Evolutionary conservation across 1,140 invertebrate species (phyloP).

Genomic region (Nautilus pompilius): DNA sequence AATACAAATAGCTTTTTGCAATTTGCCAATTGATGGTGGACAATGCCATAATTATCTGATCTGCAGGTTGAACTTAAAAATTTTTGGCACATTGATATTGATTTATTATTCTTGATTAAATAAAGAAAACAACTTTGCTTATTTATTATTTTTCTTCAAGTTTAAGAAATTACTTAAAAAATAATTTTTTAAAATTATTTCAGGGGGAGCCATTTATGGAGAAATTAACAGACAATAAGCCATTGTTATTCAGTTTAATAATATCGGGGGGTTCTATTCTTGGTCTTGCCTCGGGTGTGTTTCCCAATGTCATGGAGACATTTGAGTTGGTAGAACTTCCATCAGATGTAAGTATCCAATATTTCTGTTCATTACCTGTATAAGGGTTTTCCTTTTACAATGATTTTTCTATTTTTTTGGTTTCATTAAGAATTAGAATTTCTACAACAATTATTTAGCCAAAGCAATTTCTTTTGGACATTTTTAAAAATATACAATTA

Average conservation of each 20-base stretch:
- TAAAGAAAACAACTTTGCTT: not conserved
- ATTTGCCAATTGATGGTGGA: not conserved
- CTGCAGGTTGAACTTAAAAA: not conserved
- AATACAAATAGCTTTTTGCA: not conserved
- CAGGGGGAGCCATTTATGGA: slow-evolving; percentile 99
- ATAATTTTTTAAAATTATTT: slow-evolving; percentile 12
- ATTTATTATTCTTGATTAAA: not conserved
- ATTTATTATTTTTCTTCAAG: not conserved
- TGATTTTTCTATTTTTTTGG: not conserved
- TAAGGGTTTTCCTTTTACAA: not conserved
- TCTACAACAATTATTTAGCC: too few relatives aligned
- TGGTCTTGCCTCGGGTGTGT: slow-evolving; percentile 50
- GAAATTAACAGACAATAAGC: slow-evolving; percentile 85
- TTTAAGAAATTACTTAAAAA: not conserved
- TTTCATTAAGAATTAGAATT: not conserved
- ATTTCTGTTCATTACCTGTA: not conserved
- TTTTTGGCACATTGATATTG: not conserved
- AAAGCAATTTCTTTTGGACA: not conserved
- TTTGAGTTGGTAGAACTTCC: slow-evolving; percentile 58
- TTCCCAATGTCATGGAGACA: slow-evolving; percentile 53
- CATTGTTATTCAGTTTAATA: slow-evolving; percentile 82
- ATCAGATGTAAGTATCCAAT: slow-evolving; percentile 38
- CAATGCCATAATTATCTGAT: not conserved
- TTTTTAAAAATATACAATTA: not conserved
- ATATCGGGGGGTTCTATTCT: slow-evolving; percentile 54